These are phyloP conservation scores for Leptonema lineaticorne DNA, from an alignment of 1,140 invertebrate genomes.

Conservation along the genomic window DNA sequence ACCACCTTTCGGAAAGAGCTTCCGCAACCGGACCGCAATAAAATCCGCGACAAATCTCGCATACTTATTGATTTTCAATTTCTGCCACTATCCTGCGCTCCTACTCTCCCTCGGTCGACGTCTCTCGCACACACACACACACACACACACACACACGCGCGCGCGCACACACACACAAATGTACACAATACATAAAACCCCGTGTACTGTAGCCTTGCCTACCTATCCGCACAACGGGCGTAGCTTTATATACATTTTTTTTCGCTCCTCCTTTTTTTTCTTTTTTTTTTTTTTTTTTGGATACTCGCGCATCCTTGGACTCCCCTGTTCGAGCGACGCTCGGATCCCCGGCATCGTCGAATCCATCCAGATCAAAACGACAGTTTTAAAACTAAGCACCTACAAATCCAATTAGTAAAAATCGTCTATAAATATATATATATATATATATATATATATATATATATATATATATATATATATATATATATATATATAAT, in stretches of 20 bases:
- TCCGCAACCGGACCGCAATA: constrained; percentile 9
- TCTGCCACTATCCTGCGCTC: constrained; percentile 2
- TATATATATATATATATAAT: background rate
- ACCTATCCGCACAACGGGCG: no score
- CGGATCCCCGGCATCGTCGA: no score
- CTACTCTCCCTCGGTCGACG: background rate
- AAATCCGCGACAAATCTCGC: constrained; percentile 15
- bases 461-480: background rate
- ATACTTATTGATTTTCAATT: constrained; percentile 20
- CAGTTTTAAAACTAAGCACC: background rate
- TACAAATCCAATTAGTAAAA: background rate
- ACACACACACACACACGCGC: background rate
- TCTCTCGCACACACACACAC: background rate
- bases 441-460: background rate
- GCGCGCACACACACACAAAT: background rate
- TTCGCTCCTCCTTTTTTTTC: no score
- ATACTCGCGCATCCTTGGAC: no score
- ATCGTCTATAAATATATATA: background rate
- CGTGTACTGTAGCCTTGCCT: no score
- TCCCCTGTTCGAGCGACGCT: no score
- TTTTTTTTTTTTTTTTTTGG: no score
- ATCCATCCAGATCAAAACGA: background rate
- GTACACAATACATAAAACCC: background rate
- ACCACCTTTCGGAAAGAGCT: background rate
- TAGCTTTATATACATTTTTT: no score